Base-by-base conservation (phyloP, 1,140 invertebrate genomes). In the Hermetia illucens region DNA sequence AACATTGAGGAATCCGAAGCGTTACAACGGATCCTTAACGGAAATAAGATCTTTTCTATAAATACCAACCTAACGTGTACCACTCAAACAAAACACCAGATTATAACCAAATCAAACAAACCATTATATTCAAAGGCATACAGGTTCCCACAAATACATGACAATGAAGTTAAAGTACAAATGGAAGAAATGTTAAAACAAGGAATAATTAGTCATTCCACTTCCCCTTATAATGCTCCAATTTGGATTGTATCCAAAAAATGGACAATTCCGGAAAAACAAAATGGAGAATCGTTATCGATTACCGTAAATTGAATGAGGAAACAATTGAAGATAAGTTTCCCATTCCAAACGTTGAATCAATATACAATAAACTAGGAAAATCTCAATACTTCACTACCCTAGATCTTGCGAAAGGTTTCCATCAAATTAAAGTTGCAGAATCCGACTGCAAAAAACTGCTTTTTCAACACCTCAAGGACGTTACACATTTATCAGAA, bases 301-400 rank as follows among this genome's bases (percentile, higher is more conserved):
- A 63, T 39, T 64, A 55, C 42, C 38, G 61, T 4, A 51, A 54
- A 46, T 36, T 61, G 19, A 62, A 62, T 41, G 46, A 58, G 4
- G 40, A 57, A 4, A 60, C 58, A 9, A 31, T 53, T 21, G 43
- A 43, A 6, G 67, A 72, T 39, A 46, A 45, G n/a, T 72, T 58
- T 47, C 71, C 68, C 3, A 41, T 72, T n/a, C 69, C 69, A 4
- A 51, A 61, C n/a, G 67, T 70, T 4, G 58, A 60, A 0, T 45
- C 49, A 29, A 53, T 57, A n/a, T 34, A 57, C 18, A 51, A 56
- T 19, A 45, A 51, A 41, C 38, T 57, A 43, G 51, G 52, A 31
- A 46, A 47, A 36, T 44, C 44, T 15, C 34, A 43, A 30, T 55
- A 55, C 35, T 55, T 58, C 24, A 51, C 46, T 6, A 55, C 50